phyloP scores from a whole-genome alignment of 1,140 invertebrate genomes.

The Dermatophagoides farinae region DNA sequence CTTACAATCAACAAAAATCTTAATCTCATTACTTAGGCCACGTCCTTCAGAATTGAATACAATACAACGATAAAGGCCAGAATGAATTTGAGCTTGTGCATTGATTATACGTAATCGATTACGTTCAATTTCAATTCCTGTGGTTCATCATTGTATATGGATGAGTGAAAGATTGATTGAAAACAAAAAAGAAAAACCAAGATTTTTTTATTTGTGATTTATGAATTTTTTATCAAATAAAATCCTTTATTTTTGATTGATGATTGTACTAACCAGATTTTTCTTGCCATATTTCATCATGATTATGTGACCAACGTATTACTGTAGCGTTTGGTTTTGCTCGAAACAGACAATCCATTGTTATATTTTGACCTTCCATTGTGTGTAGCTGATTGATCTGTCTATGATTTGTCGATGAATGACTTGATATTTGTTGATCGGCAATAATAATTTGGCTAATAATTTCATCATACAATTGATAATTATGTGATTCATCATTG shows the following conservation, averaged over 20 bases:
- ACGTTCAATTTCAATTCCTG: neutral
- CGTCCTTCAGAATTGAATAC: constrained; percentile 72
- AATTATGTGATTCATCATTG: neutral
- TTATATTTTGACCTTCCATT: neutral
- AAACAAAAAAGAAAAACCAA: neutral
- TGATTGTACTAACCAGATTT: neutral
- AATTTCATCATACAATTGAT: neutral
- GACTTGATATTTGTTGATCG: neutral
- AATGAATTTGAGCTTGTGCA: constrained; percentile 13
- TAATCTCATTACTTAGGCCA: constrained; percentile 56
- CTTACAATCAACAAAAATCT: constrained; percentile 49
- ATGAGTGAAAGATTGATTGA: neutral
- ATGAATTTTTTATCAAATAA: neutral
- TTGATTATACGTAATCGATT: neutral
- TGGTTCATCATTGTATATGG: neutral
- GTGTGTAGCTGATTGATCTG: neutral
- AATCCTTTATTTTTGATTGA: neutral
- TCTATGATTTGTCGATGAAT: too few relatives aligned
- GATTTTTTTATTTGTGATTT: neutral
- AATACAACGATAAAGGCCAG: constrained; percentile 52
- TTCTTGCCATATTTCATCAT: constrained; percentile 4
- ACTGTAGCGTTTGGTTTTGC: constrained; percentile 1
- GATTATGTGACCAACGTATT: constrained; percentile 7
- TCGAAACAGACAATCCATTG: neutral
- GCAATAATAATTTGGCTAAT: neutral